phyloP scores from a whole-genome alignment of 2,888 invertebrate species.

The Heliconius aoede region DNA sequence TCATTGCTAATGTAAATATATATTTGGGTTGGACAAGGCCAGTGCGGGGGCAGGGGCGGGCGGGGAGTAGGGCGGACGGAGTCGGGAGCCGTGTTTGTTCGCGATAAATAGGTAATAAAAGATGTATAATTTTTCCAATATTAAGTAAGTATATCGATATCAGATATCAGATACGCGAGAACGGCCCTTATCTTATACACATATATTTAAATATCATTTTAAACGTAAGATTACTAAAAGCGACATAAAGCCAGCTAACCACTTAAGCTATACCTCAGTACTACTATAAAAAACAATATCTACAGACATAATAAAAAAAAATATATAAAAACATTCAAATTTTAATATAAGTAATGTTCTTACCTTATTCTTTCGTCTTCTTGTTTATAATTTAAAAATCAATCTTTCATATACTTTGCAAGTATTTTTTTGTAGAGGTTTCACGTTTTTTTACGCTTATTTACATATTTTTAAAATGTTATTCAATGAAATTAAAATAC shows the following conservation, averaged over 20 bases:
- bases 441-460: too few species aligned
- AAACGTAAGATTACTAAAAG: slow-evolving; percentile 57
- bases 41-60: slow-evolving; percentile 28
- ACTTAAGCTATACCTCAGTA: not conserved
- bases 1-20: not conserved
- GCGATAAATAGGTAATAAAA: slow-evolving; percentile 53
- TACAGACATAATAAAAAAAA: not conserved
- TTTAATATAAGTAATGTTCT: not conserved
- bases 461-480: too few species aligned
- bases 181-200: slow-evolving; percentile 49
- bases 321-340: not conserved
- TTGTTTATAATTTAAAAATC: not conserved
- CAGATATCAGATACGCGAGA: slow-evolving; percentile 26
- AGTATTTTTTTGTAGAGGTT: too few species aligned
- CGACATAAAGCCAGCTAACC: slow-evolving; percentile 37
- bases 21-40: not conserved
- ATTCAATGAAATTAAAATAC: too few species aligned
- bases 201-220: slow-evolving; percentile 57
- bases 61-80: slow-evolving; percentile 45
- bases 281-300: not conserved
- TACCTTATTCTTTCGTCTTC: not conserved
- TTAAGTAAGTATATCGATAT: slow-evolving; percentile 28
- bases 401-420: not conserved
- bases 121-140: slow-evolving; percentile 52
- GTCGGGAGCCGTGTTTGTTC: slow-evolving; percentile 56